phyloP scores from a whole-genome alignment of 2,797 vertebrate species.

The Sebastolobus alascanus region DNA sequence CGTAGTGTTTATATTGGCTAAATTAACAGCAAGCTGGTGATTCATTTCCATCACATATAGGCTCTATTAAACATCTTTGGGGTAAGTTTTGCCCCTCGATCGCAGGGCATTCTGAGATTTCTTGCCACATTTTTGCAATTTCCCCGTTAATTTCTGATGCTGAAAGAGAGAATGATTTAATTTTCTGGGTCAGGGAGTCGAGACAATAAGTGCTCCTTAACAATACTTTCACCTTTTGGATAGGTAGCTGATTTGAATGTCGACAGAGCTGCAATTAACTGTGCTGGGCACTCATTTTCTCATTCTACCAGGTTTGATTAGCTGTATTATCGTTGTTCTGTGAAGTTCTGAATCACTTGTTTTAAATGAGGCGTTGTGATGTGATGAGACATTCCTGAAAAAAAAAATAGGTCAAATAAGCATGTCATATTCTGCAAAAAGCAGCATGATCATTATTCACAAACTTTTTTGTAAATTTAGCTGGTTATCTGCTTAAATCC shows the following conservation, averaged over 20 bases:
- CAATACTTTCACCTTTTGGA: slow-evolving; percentile 51
- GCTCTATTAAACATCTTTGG: neutral
- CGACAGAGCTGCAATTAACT: slow-evolving; percentile 56
- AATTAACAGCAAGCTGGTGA: slow-evolving; percentile 12
- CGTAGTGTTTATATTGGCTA: slow-evolving; percentile 1
- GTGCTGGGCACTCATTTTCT: slow-evolving; percentile 48
- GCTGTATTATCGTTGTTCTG: slow-evolving; percentile 41
- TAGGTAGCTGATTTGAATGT: slow-evolving; percentile 78
- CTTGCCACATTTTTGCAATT: too few relatives aligned
- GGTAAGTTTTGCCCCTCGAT: too few relatives aligned
- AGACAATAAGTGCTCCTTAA: slow-evolving; percentile 26
- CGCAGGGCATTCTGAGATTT: too few relatives aligned
- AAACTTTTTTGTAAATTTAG: slow-evolving; percentile 4
- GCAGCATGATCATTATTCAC: slow-evolving; percentile 17
- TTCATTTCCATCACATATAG: slow-evolving; percentile 11
- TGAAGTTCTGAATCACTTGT: slow-evolving; percentile 34
- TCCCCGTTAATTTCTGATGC: neutral
- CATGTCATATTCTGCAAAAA: slow-evolving; percentile 6
- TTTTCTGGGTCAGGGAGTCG: slow-evolving; percentile 8
- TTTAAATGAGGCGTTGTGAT: neutral
- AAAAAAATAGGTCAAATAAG: slow-evolving; percentile 44
- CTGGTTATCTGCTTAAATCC: slow-evolving; percentile 12
- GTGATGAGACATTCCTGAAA: neutral
- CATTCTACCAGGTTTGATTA: slow-evolving; percentile 67
- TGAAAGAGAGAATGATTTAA: slow-evolving; percentile 22